phyloP scores from a whole-genome alignment of 2,797 vertebrate genomes.

The Florisuga fusca region DNA sequence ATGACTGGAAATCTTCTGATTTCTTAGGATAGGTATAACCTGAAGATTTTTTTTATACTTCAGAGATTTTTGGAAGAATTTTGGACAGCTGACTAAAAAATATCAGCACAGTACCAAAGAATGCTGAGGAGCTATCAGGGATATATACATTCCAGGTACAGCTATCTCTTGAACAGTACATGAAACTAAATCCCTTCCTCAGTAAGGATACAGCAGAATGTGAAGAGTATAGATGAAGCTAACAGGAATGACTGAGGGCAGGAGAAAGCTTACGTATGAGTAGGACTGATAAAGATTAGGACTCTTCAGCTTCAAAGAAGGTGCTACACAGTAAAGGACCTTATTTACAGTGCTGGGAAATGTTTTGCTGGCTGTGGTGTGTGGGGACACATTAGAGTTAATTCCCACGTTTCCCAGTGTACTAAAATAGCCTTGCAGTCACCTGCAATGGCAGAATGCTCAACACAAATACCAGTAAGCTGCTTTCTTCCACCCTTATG shows the following conservation, averaged over 20 bases:
- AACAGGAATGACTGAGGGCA: background rate
- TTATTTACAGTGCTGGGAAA: background rate
- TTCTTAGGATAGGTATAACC: background rate
- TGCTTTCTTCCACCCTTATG: background rate
- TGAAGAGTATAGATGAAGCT: background rate
- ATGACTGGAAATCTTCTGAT: background rate
- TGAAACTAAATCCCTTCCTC: background rate
- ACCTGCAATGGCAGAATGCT: background rate
- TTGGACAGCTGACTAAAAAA: background rate
- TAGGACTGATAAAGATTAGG: background rate
- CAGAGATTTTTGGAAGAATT: background rate
- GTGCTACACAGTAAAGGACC: background rate
- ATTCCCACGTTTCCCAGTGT: fast-evolving
- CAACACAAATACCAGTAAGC: background rate
- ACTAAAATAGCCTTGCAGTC: background rate
- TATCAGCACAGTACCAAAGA: background rate
- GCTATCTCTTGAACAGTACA: background rate
- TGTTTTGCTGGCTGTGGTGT: background rate
- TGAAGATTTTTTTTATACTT: background rate
- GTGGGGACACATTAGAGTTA: fast-evolving
- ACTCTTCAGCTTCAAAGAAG: background rate
- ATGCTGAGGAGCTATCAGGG: background rate
- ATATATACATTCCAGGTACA: background rate
- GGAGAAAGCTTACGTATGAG: background rate
- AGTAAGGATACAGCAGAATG: background rate